A percentile compares a stretch with the other conserved stretches of the same genome.
Conservation (phyloP, 2,888 invertebrate genomes). For the Zygaena filipendulae region DNA sequence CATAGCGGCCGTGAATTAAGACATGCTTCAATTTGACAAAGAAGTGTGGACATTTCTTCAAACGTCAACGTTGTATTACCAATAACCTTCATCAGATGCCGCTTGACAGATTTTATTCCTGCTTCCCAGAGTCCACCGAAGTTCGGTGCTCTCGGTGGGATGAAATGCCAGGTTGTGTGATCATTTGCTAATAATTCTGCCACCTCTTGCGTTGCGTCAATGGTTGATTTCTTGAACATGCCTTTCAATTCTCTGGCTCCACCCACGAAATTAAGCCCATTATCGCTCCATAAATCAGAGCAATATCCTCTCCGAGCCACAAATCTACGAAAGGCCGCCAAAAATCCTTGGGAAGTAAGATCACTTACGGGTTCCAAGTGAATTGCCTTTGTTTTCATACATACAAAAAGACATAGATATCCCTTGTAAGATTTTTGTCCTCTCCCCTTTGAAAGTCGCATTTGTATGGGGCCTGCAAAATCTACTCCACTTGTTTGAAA, state of each 20-base stretch:
- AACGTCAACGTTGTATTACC: constrained; percentile 8
- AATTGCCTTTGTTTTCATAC: constrained; percentile 10
- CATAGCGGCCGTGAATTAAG: constrained; percentile 14
- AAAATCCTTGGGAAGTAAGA: constrained; percentile 7
- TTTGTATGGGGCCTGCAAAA: neutral
- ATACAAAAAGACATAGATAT: constrained; percentile 1
- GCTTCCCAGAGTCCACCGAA: constrained; percentile 16
- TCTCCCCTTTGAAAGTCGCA: no score
- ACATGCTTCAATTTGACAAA: constrained; percentile 13
- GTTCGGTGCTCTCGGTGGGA: constrained; percentile 14
- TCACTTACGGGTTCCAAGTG: constrained; percentile 11
- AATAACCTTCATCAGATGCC: no score
- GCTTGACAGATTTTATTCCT: no score
- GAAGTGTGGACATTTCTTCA: constrained; percentile 10
- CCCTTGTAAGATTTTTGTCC: neutral
- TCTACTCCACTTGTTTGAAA: no score
- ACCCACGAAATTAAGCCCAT: no score
- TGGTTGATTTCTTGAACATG: constrained; percentile 9
- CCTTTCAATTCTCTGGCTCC: no score
- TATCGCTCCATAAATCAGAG: constrained; percentile 12
- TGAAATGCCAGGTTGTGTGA: constrained; percentile 13
- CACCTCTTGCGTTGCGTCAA: constrained; percentile 10
- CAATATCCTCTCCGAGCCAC: constrained; percentile 11
- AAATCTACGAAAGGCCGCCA: constrained; percentile 11
- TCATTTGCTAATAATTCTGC: constrained; percentile 14